A percentile compares a stretch with the other conserved stretches of the same genome.
Conservation (phyloP, 2,797 vertebrate genomes). For the Rhyacichthys aspro region DNA sequence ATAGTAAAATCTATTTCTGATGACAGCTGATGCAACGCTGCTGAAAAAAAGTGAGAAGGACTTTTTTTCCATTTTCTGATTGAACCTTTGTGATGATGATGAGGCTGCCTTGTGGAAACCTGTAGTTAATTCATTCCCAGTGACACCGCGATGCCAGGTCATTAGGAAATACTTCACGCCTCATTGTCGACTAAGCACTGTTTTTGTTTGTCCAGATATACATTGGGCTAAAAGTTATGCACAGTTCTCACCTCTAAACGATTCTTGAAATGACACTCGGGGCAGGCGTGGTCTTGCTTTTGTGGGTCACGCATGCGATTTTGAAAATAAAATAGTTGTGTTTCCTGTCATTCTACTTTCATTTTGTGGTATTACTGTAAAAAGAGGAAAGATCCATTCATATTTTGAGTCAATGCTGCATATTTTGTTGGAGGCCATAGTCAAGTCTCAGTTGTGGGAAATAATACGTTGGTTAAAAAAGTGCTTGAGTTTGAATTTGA, state of each 20-base stretch:
- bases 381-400: slow-evolving; percentile 2
- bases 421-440: slow-evolving; percentile 24
- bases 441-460: slow-evolving; percentile 45
- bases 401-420: background rate
- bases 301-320: no score
- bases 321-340: no score
- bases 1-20: slow-evolving; percentile 12
- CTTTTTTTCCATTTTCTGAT: slow-evolving; percentile 15
- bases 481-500: slow-evolving; percentile 61
- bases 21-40: slow-evolving; percentile 22
- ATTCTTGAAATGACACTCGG: no score
- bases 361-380: background rate
- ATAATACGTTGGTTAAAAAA: slow-evolving; percentile 48
- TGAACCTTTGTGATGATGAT: slow-evolving; percentile 23
- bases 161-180: slow-evolving; percentile 34
- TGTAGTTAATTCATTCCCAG: slow-evolving; percentile 17
- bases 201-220: slow-evolving; percentile 29
- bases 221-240: no score
- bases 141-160: slow-evolving; percentile 37
- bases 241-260: no score
- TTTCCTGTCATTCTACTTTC: background rate
- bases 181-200: slow-evolving; percentile 34
- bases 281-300: no score
- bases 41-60: slow-evolving; percentile 12
- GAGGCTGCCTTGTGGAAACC: slow-evolving; percentile 13